These are phyloP conservation scores for Amniataba percoides DNA, from an alignment of 2,797 vertebrate genomes.

Conservation along the genomic window DNA sequence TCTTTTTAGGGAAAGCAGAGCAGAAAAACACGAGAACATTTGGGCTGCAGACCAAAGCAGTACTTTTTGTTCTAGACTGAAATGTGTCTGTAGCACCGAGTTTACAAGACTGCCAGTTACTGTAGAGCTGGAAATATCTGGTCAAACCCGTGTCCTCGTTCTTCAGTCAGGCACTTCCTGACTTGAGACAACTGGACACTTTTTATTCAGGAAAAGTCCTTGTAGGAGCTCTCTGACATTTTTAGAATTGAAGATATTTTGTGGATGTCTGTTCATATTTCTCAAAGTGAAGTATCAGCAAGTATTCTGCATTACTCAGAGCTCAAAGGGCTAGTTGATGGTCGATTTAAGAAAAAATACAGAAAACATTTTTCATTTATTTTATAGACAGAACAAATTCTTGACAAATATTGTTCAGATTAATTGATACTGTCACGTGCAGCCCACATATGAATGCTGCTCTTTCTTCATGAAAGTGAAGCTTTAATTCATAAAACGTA, in stretches of 20 bases:
- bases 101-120: neutral
- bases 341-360: too few species aligned
- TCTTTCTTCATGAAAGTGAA: neutral
- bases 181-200: neutral
- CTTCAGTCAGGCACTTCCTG: neutral
- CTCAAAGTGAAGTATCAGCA: neutral
- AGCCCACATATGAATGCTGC: neutral
- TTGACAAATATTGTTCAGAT: neutral
- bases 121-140: neutral
- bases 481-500: neutral
- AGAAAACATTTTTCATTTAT: neutral
- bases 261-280: neutral
- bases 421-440: neutral
- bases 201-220: neutral
- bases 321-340: too few species aligned
- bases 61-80: neutral
- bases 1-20: neutral
- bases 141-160: neutral
- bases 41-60: conserved; percentile 7
- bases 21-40: neutral
- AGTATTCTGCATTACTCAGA: too few species aligned
- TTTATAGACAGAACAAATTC: neutral
- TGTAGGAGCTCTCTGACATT: too few species aligned
- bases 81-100: neutral
- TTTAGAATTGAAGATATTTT: too few species aligned